These are phyloP conservation scores for Phrynosoma platyrhinos DNA, from an alignment of 2,113 vertebrate genomes.

Conservation along the genomic window DNA sequence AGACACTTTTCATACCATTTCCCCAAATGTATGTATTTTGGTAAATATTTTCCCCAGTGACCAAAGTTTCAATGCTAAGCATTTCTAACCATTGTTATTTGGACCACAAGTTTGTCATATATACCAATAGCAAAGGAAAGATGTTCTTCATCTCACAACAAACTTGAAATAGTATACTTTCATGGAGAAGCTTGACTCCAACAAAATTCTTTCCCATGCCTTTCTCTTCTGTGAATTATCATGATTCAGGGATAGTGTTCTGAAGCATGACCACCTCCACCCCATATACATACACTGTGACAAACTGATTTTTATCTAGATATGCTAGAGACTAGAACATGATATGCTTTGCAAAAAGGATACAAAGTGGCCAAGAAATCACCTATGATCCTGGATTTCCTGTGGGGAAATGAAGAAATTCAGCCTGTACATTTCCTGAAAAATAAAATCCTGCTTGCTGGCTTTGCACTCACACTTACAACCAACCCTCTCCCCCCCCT, in stretches of 20 bases:
- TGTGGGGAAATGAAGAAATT: neutral
- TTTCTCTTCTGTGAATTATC: slow-evolving; percentile 8
- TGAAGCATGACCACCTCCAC: neutral
- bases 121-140: too few species aligned
- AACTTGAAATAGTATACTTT: too few species aligned
- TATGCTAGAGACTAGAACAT: too few species aligned
- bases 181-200: too few species aligned
- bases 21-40: neutral
- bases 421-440: neutral
- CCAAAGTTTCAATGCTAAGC: neutral
- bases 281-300: neutral
- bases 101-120: too few species aligned
- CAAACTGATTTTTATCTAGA: neutral
- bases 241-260: slow-evolving; percentile 2
- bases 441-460: fast-evolving
- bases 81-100: neutral
- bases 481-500: too few species aligned
- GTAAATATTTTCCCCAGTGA: neutral
- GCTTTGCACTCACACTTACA: neutral
- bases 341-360: neutral
- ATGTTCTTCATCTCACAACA: too few species aligned
- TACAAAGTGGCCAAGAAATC: fast-evolving
- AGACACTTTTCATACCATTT: too few species aligned
- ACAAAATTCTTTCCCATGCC: neutral
- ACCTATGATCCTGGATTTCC: slow-evolving; percentile 22